A percentile compares a stretch with the other conserved stretches of the same genome.
Evolutionary conservation across 1,140 invertebrate genomes (phyloP).

Genomic region (Drosophila lowei): DNA sequence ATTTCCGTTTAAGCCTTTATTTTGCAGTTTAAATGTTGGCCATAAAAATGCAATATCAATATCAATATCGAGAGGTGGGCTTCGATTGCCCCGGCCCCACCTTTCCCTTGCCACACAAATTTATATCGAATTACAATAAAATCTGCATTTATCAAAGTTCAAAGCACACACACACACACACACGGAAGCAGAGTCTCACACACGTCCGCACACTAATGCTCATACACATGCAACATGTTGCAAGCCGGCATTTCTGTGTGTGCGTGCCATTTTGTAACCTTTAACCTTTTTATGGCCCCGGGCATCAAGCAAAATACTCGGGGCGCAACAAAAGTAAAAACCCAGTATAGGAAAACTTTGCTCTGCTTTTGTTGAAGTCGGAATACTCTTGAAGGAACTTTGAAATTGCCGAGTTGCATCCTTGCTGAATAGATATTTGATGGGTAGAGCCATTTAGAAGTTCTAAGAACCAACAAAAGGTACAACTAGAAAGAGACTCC

Average conservation of each 20-base stretch:
- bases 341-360: too few relatives aligned
- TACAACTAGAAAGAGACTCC: too few relatives aligned
- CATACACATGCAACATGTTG: slow-evolving; percentile 33
- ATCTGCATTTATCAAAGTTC: slow-evolving; percentile 52
- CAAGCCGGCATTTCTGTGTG: slow-evolving; percentile 5
- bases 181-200: background rate
- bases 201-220: background rate
- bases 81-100: background rate
- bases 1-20: slow-evolving; percentile 22
- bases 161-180: background rate
- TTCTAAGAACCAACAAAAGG: slow-evolving; percentile 3
- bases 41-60: slow-evolving; percentile 40
- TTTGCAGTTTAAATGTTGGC: slow-evolving; percentile 24
- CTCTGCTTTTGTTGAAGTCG: too few relatives aligned
- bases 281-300: slow-evolving; percentile 40
- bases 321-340: too few relatives aligned
- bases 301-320: slow-evolving; percentile 11
- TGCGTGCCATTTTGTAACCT: slow-evolving; percentile 27
- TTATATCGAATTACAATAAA: slow-evolving; percentile 52
- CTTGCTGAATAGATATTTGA: too few relatives aligned
- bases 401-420: too few relatives aligned
- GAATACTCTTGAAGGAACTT: too few relatives aligned
- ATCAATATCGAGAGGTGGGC: slow-evolving; percentile 31
- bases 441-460: too few relatives aligned
- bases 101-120: slow-evolving; percentile 23